Conservation (phyloP, 1,140 invertebrate genomes). For the Heliconius hewitsoni region DNA sequence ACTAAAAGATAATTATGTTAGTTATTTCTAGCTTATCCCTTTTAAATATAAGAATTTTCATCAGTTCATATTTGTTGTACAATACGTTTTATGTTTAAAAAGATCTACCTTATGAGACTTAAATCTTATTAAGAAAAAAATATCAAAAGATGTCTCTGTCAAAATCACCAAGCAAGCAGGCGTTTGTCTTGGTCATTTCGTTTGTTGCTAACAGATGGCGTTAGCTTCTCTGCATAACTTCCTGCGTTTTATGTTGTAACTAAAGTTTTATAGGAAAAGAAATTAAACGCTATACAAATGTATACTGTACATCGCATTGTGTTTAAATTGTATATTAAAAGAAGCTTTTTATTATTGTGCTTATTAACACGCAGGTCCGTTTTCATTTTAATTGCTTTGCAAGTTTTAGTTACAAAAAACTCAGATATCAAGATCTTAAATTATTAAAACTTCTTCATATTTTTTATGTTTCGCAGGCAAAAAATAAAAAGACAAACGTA, state of each 20-base stretch:
- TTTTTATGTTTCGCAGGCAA: not conserved
- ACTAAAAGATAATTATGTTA: not conserved
- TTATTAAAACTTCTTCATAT: not conserved
- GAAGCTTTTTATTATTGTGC: not conserved
- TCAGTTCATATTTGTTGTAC: too few species aligned
- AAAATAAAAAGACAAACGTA: not conserved
- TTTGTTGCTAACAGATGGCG: conserved; percentile 50
- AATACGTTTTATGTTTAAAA: too few species aligned
- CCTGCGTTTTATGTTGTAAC: not conserved
- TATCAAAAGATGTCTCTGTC: conserved; percentile 54
- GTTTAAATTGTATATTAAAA: not conserved
- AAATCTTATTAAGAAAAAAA: not conserved
- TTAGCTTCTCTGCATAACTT: conserved; percentile 14
- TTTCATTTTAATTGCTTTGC: not conserved
- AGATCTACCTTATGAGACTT: not conserved
- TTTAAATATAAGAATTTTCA: not conserved
- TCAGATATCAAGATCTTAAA: not conserved
- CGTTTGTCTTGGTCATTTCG: conserved; percentile 42
- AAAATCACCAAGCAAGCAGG: conserved; percentile 1
- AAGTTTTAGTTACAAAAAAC: not conserved
- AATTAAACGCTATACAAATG: not conserved
- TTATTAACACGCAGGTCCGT: not conserved
- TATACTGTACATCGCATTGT: not conserved
- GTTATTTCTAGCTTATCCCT: not conserved
- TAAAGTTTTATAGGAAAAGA: not conserved